Conservation (phyloP, 2,113 vertebrate species). For the Cephalophus harveyi region DNA sequence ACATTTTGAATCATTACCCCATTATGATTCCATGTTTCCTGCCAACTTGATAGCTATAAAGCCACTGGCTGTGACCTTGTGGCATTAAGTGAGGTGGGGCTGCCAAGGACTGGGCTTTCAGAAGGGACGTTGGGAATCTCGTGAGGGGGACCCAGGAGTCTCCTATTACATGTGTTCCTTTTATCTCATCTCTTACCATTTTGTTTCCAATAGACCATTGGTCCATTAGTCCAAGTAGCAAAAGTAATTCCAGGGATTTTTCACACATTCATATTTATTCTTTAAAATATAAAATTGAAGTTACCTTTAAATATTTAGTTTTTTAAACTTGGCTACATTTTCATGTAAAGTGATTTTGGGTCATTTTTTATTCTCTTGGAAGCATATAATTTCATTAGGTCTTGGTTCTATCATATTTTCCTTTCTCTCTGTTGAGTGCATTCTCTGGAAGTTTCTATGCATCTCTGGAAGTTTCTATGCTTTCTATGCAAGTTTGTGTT, state of each 20-base stretch:
- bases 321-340: constrained; percentile 21
- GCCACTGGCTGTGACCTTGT: not conserved
- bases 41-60: not conserved
- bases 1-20: not conserved
- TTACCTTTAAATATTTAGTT: not conserved
- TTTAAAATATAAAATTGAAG: constrained; percentile 11
- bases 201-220: not conserved
- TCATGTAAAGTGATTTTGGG: not conserved
- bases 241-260: not conserved
- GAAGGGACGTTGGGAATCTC: too few relatives aligned
- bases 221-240: not conserved
- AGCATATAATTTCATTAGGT: not conserved
- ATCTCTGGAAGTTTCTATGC: not conserved
- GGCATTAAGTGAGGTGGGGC: not conserved
- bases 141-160: too few relatives aligned
- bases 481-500: not conserved
- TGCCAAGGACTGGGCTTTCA: not conserved
- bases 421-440: not conserved
- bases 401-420: not conserved
- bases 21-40: not conserved
- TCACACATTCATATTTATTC: not conserved
- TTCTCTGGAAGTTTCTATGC: not conserved
- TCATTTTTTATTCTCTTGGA: not conserved
- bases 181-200: not conserved
- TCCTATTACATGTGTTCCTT: not conserved